These are phyloP conservation scores for Lithobius niger DNA, from an alignment of 1,140 invertebrate species.

Conservation along the genomic window DNA sequence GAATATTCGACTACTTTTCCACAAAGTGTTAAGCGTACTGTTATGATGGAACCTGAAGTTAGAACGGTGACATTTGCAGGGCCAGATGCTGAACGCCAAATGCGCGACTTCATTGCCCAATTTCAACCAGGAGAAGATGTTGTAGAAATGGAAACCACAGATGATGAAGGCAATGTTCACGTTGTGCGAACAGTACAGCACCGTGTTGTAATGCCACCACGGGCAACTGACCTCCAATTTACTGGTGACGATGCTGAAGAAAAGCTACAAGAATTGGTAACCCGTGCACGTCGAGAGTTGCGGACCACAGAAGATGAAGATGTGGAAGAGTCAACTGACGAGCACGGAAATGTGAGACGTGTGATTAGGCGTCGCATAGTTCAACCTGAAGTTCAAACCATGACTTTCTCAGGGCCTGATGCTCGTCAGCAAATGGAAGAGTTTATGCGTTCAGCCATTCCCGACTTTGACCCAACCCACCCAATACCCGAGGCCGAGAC, in stretches of 20 bases:
- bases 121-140: slow-evolving; percentile 39
- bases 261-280: slow-evolving; percentile 36
- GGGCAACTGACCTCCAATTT: slow-evolving; percentile 33
- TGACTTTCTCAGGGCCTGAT: slow-evolving; percentile 17
- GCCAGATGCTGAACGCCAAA: slow-evolving; percentile 35
- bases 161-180: slow-evolving; percentile 38
- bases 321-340: slow-evolving; percentile 3
- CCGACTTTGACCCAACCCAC: slow-evolving; percentile 13
- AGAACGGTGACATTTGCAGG: slow-evolving; percentile 41
- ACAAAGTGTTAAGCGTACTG: slow-evolving; percentile 33
- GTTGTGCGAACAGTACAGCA: slow-evolving; percentile 36
- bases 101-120: slow-evolving; percentile 36
- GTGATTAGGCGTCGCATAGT: slow-evolving; percentile 8
- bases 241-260: slow-evolving; percentile 39
- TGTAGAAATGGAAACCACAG: slow-evolving; percentile 34
- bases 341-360: background rate
- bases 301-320: background rate
- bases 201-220: slow-evolving; percentile 32
- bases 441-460: slow-evolving; percentile 13
- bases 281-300: background rate
- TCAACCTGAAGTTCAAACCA: slow-evolving; percentile 15
- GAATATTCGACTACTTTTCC: slow-evolving; percentile 25
- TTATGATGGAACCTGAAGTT: slow-evolving; percentile 38
- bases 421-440: slow-evolving; percentile 19
- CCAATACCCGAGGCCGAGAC: slow-evolving; percentile 14